A percentile compares a stretch with the other conserved stretches of the same genome.
Evolutionary conservation across 2,113 vertebrate genomes (phyloP).

Genomic region (Pedionomus torquatus): DNA sequence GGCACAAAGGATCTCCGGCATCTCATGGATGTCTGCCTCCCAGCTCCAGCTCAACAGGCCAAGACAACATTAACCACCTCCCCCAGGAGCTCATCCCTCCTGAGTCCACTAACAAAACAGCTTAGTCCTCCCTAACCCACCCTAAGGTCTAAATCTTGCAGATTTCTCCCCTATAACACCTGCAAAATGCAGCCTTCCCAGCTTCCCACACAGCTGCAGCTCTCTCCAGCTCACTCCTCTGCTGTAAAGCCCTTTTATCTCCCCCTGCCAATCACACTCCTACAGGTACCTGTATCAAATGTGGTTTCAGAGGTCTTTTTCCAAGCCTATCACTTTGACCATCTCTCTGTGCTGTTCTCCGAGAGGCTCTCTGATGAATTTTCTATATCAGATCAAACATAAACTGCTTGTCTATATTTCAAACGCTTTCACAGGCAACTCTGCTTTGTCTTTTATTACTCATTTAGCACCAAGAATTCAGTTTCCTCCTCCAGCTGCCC

Average conservation of each 20-base stretch:
- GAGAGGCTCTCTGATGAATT: not conserved
- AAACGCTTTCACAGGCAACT: not conserved
- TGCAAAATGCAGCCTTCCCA: not conserved
- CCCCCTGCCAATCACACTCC: not conserved
- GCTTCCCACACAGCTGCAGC: not conserved
- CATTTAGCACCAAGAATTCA: not conserved
- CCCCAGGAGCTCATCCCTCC: not conserved
- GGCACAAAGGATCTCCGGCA: not conserved
- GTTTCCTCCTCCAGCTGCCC: not conserved
- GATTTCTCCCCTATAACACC: not conserved
- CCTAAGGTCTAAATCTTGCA: not conserved
- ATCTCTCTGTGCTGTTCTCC: not conserved
- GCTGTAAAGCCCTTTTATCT: not conserved
- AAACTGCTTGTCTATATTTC: not conserved
- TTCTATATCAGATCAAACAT: not conserved
- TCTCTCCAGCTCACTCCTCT: not conserved
- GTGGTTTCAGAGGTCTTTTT: not conserved
- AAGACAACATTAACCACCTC: not conserved
- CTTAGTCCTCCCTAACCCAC: not conserved
- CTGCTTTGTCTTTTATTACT: not conserved
- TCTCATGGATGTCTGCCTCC: fast-evolving
- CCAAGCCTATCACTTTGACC: not conserved
- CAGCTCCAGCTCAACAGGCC: not conserved
- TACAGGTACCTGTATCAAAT: not conserved
- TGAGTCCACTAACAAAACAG: not conserved